Evolutionary conservation across 1,140 invertebrate genomes (phyloP), one percentile per base, ranked within the genome.

Genomic region (Listronotus bonariensis): DNA sequence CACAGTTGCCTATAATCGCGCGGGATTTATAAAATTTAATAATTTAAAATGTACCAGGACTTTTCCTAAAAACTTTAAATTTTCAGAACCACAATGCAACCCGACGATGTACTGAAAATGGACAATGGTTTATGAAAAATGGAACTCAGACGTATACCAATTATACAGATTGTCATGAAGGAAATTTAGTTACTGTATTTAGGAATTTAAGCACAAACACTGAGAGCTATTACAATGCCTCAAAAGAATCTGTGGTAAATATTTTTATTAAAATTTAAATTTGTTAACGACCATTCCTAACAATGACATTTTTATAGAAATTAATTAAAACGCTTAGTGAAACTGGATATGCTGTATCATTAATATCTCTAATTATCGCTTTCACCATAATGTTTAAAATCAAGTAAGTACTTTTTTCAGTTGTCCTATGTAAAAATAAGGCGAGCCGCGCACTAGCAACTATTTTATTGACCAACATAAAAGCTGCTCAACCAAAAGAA

Each of bases 291-390:
- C 8, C 34, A 10, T 12, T 36, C 8, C 20, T 26, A 26, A 26
- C 5, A 26, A 26, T 26, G 5, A 26, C 20, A 26, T 36, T 34
- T 45, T 65, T 59, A 3, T 15, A 58, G 63, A 45, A 59, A 31
- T 38, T 58, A 45, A 54, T 89, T 11, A 85, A 83, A 72, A 75
- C 80, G 11, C 82, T 89, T 51, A 85, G 85, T 17, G 81, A 83
- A 74, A 81, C 86, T 14, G 88, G 88, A 14, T 89, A 89, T 64
- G 78, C 82, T 0, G 77, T 88, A 9, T 89, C 88, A 0, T 76
- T 89, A 7, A 71, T 79, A 12, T 82, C 85, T 10, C 75, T 90
- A 4, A 58, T 86, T 11, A 76, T 86, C 11, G 87, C 87, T 3
- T 83, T 89, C 69, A 70, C 83, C 49, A 82, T 89, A 45, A 83